These are phyloP conservation scores for Lytechinus pictus DNA, from an alignment of 35 echinoderm and acorn worm genomes.

Conservation along the genomic window DNA sequence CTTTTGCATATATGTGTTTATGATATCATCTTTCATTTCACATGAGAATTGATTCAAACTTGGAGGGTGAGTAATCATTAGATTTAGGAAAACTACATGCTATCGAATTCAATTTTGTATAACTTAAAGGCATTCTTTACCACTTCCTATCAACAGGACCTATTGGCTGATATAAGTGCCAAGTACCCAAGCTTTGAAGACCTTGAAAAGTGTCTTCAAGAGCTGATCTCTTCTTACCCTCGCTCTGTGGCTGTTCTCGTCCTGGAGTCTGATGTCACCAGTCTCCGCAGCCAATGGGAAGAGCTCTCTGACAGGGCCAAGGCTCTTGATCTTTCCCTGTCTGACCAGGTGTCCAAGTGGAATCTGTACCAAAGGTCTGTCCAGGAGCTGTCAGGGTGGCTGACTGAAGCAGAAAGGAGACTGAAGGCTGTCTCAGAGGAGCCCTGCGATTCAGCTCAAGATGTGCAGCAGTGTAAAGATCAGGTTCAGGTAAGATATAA, in stretches of 20 bases:
- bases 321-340: constrained; percentile 30
- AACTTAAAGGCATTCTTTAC: constrained; percentile 12
- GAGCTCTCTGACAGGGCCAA: constrained; percentile 58
- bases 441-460: constrained; percentile 51
- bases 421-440: constrained; percentile 47
- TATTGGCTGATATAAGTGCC: constrained; percentile 74
- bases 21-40: too few species aligned
- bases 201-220: constrained; percentile 49
- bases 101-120: background rate
- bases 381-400: constrained; percentile 63
- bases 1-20: too few species aligned
- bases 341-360: constrained; percentile 62
- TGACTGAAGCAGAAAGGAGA: constrained; percentile 53
- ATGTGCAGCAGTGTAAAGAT: constrained; percentile 47
- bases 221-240: constrained; percentile 36
- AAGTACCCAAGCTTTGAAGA: constrained; percentile 58
- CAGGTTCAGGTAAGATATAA: constrained; percentile 56
- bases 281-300: constrained; percentile 57
- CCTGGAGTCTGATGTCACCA: constrained; percentile 49
- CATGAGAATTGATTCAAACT: too few species aligned
- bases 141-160: constrained; percentile 42
- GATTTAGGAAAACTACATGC: too few species aligned
- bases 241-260: constrained; percentile 19
- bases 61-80: too few species aligned
- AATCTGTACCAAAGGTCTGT: constrained; percentile 63